Conservation (phyloP, 2,113 vertebrate species). For the Microcebus ravelobensis region DNA sequence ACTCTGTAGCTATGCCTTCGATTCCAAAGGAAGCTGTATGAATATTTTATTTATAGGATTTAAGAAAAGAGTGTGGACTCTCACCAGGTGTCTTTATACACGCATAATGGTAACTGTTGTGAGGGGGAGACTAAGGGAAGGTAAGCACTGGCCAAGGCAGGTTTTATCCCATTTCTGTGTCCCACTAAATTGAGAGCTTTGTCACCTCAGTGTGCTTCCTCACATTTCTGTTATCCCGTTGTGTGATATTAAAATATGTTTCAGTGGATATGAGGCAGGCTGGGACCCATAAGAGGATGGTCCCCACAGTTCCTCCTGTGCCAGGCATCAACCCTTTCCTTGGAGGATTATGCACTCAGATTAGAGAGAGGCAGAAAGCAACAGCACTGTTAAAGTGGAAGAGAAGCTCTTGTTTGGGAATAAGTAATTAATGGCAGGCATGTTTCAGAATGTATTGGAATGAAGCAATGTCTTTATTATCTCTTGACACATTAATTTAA, state of each 20-base stretch:
- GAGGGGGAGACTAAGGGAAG: not conserved
- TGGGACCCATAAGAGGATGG: not conserved
- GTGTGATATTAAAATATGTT: not conserved
- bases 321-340: not conserved
- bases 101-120: not conserved
- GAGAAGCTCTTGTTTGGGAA: not conserved
- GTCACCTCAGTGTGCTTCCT: not conserved
- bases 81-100: not conserved
- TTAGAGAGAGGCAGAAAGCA: not conserved
- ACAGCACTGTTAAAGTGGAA: not conserved
- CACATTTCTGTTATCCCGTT: no score
- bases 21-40: not conserved
- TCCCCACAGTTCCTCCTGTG: not conserved
- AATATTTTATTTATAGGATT: not conserved
- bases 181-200: not conserved
- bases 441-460: not conserved
- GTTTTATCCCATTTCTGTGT: not conserved
- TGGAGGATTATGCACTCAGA: not conserved
- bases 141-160: not conserved
- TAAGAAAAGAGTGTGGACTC: not conserved
- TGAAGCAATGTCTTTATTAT: not conserved
- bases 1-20: not conserved
- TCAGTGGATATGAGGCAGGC: not conserved
- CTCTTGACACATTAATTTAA: not conserved
- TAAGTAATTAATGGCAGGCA: not conserved